Conservation (phyloP, 2,797 vertebrate species). For the Myioborus miniatus region DNA sequence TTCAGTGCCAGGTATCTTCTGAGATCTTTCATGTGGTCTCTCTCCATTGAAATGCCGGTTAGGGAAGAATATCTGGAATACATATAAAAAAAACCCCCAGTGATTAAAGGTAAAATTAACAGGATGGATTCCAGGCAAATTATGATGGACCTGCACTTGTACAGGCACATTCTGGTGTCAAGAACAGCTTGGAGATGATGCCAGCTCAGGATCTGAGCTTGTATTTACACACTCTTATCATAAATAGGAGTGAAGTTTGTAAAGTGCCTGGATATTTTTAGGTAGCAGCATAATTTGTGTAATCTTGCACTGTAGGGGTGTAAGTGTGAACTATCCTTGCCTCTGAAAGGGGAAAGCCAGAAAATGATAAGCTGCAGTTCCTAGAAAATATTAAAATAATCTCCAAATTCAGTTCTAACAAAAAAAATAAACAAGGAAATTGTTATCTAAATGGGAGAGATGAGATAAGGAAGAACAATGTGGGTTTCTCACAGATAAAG, state of each 20-base stretch:
- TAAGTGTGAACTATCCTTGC: neutral
- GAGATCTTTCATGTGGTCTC: conserved; percentile 73
- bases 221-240: neutral
- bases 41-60: conserved; percentile 4
- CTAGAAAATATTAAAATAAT: neutral
- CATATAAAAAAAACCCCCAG: neutral
- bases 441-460: neutral
- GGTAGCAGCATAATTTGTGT: neutral
- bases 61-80: conserved; percentile 27
- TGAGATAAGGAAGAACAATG: neutral
- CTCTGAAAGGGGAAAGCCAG: neutral
- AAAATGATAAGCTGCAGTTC: neutral
- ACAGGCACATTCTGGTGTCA: neutral
- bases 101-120: neutral
- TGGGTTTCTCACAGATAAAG: neutral
- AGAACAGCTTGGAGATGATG: neutral
- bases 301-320: accelerated
- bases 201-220: neutral
- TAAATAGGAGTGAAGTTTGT: neutral
- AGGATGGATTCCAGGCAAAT: neutral
- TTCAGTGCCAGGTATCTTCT: conserved; percentile 81
- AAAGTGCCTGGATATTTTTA: neutral
- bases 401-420: neutral
- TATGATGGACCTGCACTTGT: neutral
- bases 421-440: neutral